Conservation (phyloP, 2,113 vertebrate genomes). For the Ardeotis arabs region DNA sequence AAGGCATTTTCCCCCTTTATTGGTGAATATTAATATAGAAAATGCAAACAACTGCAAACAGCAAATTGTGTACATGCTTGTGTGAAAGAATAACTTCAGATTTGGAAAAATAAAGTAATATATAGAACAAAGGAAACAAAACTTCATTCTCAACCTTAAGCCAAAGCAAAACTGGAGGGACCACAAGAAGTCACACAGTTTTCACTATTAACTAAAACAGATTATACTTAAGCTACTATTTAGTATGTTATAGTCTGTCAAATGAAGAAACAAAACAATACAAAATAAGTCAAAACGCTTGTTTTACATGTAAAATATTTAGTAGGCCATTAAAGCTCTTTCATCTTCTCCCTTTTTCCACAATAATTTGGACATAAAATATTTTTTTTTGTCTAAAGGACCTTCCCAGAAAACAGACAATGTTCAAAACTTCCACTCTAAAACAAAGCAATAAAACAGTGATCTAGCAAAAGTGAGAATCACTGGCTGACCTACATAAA, state of each 20-base stretch:
- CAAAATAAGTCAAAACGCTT: background rate
- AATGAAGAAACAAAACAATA: background rate
- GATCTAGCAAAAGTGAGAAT: background rate
- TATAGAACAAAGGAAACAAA: background rate
- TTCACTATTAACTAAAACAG: background rate
- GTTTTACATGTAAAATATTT: background rate
- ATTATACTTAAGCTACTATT: background rate
- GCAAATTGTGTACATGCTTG: background rate
- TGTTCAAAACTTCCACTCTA: background rate
- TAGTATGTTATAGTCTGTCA: background rate
- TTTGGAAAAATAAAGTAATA: background rate
- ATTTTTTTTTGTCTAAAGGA: background rate
- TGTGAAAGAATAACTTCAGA: background rate
- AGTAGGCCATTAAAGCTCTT: background rate
- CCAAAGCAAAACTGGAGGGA: background rate
- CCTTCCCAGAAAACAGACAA: background rate
- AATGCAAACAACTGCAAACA: background rate
- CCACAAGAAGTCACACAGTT: background rate
- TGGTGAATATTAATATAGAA: background rate
- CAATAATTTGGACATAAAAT: background rate
- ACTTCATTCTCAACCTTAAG: background rate
- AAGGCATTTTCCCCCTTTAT: background rate
- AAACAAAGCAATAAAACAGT: background rate
- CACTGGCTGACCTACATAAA: background rate
- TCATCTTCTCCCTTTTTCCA: background rate